Percentiles rank a stretch among this genome's conserved stretches.
These are phyloP conservation scores for Ladona fulva DNA, from an alignment of 1,140 invertebrate species.

Conservation along the genomic window DNA sequence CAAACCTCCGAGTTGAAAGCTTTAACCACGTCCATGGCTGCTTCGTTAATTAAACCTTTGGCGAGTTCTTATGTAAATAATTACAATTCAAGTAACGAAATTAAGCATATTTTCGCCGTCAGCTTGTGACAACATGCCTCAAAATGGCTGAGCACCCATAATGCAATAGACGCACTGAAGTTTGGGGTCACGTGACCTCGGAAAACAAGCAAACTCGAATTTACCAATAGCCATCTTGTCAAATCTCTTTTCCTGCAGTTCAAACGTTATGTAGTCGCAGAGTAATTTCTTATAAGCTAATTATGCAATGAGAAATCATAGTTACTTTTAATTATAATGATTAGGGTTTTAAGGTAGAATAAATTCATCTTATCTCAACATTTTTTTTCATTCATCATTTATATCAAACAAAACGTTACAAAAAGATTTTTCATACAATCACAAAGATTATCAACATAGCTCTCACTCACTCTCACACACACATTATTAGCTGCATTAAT, in stretches of 20 bases:
- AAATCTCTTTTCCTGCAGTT: no score
- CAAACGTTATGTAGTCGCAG: no score
- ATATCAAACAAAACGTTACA: slow-evolving; percentile 10
- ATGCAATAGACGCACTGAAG: neutral
- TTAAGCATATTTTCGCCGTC: neutral
- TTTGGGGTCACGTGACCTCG: neutral
- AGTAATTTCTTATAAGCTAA: no score
- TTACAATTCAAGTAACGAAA: neutral
- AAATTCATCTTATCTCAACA: neutral
- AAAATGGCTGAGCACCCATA: neutral
- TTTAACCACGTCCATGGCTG: neutral
- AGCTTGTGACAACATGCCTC: neutral
- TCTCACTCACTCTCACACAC: neutral
- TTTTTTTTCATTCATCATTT: neutral
- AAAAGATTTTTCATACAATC: neutral
- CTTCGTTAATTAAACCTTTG: neutral
- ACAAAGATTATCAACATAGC: neutral
- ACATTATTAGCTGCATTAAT: neutral
- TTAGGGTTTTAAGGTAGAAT: neutral
- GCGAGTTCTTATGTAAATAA: neutral
- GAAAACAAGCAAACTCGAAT: neutral
- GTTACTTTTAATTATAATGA: neutral
- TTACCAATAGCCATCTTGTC: no score
- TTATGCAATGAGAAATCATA: no score
- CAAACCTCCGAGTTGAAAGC: neutral